Conservation (phyloP, 2,797 vertebrate species). For the Astyanax mexicanus region DNA sequence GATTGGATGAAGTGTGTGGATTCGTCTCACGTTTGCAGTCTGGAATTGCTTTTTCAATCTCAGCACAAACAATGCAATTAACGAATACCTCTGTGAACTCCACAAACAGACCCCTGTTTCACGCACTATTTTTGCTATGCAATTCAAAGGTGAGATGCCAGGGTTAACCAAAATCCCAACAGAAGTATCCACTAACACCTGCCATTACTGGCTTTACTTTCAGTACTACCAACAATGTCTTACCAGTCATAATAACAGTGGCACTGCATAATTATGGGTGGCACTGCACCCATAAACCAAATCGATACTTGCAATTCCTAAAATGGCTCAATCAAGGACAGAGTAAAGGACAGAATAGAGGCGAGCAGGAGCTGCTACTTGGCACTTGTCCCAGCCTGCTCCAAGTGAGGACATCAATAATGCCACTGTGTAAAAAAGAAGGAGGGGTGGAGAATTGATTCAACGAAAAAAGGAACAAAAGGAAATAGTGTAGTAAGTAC, state of each 20-base stretch:
- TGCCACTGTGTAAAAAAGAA: conserved; percentile 67
- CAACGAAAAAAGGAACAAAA: conserved; percentile 63
- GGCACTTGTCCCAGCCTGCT: conserved; percentile 71
- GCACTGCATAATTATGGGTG: not conserved
- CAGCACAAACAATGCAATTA: conserved; percentile 43
- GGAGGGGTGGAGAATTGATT: conserved; percentile 70
- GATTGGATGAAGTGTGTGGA: conserved; percentile 39
- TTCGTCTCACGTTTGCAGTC: conserved; percentile 49
- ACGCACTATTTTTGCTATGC: not conserved
- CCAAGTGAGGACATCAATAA: conserved; percentile 75
- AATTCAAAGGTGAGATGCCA: not conserved
- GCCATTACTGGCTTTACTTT: not conserved
- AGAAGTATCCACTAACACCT: not conserved
- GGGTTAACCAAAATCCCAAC: not conserved
- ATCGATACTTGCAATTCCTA: conserved; percentile 43
- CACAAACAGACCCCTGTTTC: not conserved
- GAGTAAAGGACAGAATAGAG: conserved; percentile 60
- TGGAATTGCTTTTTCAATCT: conserved; percentile 48
- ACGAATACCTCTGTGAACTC: conserved; percentile 36
- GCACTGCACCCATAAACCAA: conserved; percentile 26
- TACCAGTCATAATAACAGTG: conserved; percentile 28
- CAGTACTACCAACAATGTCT: conserved; percentile 11
- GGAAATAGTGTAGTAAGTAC: conserved; percentile 25
- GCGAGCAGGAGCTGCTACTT: conserved; percentile 66
- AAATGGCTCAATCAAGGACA: conserved; percentile 53